Conservation (phyloP, 23 tunicate species). For the Oikopleura albicans region DNA sequence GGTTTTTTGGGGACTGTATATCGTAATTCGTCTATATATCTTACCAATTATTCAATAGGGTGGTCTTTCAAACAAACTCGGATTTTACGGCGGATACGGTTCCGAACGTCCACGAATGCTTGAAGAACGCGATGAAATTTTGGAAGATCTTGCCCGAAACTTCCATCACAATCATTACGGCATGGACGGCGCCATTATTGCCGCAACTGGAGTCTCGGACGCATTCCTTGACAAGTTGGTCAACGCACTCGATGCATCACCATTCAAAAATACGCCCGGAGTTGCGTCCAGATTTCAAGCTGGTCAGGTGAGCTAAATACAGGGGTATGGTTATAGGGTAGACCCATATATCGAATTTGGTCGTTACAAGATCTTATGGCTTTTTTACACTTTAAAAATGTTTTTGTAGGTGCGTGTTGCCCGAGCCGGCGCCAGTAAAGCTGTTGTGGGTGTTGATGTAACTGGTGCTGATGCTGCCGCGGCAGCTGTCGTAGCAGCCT, state of each 20-base stretch:
- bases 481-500: not conserved
- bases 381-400: no score
- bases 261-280: not conserved
- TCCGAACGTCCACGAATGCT: conserved; percentile 27
- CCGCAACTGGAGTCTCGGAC: not conserved
- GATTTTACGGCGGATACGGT: conserved; percentile 39
- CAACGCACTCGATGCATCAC: not conserved
- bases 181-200: not conserved
- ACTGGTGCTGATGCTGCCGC: not conserved
- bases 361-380: no score
- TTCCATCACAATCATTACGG: conserved; percentile 15
- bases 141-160: conserved; percentile 8
- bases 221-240: not conserved
- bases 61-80: conserved; percentile 18
- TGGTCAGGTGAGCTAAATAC: conserved; percentile 13
- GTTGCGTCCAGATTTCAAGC: not conserved
- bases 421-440: not conserved
- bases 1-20: no score
- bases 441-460: not conserved
- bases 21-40: no score
- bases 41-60: no score
- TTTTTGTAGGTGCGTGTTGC: not conserved
- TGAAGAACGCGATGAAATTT: conserved; percentile 10
- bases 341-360: no score
- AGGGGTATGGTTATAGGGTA: no score